These are phyloP conservation scores for Cryptophagus acutangulus DNA, from an alignment of 2,888 invertebrate species.

Conservation along the genomic window DNA sequence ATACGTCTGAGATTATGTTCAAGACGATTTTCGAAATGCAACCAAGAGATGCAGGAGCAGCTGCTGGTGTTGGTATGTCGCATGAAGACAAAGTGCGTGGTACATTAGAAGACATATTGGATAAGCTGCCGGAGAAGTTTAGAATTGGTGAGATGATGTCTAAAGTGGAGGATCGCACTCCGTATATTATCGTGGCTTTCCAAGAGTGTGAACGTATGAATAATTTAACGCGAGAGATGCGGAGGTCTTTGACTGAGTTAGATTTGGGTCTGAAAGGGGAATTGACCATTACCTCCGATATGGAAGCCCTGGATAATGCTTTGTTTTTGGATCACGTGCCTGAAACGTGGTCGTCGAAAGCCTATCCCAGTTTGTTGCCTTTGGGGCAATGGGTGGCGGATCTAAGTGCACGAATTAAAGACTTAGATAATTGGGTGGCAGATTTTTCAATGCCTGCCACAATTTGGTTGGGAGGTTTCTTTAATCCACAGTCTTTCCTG, in stretches of 20 bases:
- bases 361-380: constrained; percentile 82
- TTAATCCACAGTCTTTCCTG: constrained; percentile 94
- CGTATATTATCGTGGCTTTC: constrained; percentile 85
- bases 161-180: constrained; percentile 83
- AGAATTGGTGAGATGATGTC: constrained; percentile 80
- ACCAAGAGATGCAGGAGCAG: constrained; percentile 72
- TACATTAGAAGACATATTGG: constrained; percentile 78
- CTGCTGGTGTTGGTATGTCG: constrained; percentile 64
- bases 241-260: constrained; percentile 75
- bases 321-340: constrained; percentile 91
- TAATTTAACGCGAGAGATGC: constrained; percentile 73
- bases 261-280: constrained; percentile 91
- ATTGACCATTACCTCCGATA: constrained; percentile 84
- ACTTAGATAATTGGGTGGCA: constrained; percentile 81
- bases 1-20: constrained; percentile 79
- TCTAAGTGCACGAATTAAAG: constrained; percentile 70
- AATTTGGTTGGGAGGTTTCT: constrained; percentile 92
- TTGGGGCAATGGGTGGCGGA: constrained; percentile 83
- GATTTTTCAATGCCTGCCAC: constrained; percentile 83
- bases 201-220: constrained; percentile 97
- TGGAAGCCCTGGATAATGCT: constrained; percentile 82
- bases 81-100: constrained; percentile 78
- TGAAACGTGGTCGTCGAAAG: constrained; percentile 74
- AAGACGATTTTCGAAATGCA: constrained; percentile 84
- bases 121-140: constrained; percentile 85